Evolutionary conservation across 2,113 vertebrate species (phyloP), one percentile per base, ranked within the genome.

Genomic region (Ageneiosus marmoratus): DNA sequence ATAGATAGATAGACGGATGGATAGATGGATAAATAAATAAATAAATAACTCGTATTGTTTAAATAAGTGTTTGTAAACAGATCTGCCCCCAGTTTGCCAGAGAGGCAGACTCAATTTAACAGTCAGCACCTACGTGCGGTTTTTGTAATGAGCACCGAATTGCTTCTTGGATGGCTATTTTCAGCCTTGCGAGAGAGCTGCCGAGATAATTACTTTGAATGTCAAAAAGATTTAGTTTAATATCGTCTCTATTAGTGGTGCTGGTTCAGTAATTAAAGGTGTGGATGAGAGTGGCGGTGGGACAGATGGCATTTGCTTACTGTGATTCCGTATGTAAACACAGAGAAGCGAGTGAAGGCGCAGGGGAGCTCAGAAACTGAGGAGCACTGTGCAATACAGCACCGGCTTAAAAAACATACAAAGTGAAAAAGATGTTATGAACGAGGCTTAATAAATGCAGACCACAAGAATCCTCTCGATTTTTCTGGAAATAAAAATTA

Each of bases 201-300:
- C 95, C 92, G 95, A 95, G 94, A 97, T 98, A 97, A 99, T 99
- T 96, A 98, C 96, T 98, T 96, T 98, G 97, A 99, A 99, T 98
- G 97, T 99, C 97, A 99, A 95, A 98, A 98, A 99, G 97, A 98
- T 98, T 97, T 98, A 96, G 96, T 98, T 98, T 99, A 99, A 98
- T 99, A 98, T 98, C 96, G 95, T 97, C 96, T 98, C 96, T 96
- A 98, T 99, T 98, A 98, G 97, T 95, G 96, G 96, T 94, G 95
- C 96, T 95, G 96, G 95, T 96, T 94, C 94, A 96, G 95, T 98
- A 98, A 99, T 99, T 98, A 98, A 97, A 97, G 95, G 96, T 95
- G 96, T 94, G 95, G 96, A 95, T 95, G 94, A 96, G 93, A 94
- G 95, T 95, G 95, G 95, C 94, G 94, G 95, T 96, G 96, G 97